phyloP scores from a whole-genome alignment of 2,113 vertebrate genomes.

The Pteruthius melanotis region DNA sequence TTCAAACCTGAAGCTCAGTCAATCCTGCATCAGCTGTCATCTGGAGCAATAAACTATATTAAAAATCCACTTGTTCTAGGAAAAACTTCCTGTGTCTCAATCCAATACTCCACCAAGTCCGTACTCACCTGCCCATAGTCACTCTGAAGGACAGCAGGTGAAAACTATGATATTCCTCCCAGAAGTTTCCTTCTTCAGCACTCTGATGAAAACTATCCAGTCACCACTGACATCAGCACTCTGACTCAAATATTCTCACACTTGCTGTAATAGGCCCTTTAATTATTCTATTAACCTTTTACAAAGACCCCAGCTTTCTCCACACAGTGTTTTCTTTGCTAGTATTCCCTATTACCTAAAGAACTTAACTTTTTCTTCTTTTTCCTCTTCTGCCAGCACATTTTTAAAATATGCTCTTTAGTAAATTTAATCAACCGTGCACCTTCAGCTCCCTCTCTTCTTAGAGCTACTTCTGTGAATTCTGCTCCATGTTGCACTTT shows the following conservation, averaged over 20 bases:
- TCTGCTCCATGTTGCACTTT: not conserved
- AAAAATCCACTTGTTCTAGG: fast-evolving
- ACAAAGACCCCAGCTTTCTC: not conserved
- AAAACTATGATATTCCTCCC: not conserved
- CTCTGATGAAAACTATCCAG: not conserved
- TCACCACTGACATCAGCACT: not conserved
- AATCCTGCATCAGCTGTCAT: not conserved
- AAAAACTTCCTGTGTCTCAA: not conserved
- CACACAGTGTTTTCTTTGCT: not conserved
- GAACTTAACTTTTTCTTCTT: not conserved
- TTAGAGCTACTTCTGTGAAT: not conserved
- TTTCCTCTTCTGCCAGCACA: not conserved
- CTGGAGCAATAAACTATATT: not conserved
- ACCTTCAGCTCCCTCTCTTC: not conserved
- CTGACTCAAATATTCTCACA: not conserved
- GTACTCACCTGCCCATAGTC: not conserved
- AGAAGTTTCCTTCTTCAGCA: not conserved
- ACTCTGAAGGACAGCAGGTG: not conserved
- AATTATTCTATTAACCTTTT: not conserved
- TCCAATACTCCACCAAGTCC: not conserved
- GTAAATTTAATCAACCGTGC: not conserved
- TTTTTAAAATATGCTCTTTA: not conserved
- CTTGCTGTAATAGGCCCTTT: not conserved
- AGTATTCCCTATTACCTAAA: not conserved
- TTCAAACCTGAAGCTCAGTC: not conserved